Conservation (phyloP, 2,797 vertebrate genomes). For the Periophthalmus magnuspinnatus region DNA sequence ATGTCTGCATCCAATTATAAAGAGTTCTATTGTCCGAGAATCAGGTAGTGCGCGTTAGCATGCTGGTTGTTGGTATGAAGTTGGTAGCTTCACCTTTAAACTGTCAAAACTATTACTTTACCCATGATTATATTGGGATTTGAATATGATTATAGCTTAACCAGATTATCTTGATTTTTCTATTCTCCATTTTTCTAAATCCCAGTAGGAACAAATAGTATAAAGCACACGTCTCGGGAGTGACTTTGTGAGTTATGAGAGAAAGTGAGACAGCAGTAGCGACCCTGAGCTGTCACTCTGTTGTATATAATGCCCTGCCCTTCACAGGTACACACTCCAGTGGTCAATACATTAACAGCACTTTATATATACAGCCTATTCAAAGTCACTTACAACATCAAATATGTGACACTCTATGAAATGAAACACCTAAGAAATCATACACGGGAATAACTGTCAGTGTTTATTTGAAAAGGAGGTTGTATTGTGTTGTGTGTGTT, state of each 20-base stretch:
- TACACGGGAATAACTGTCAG: no score
- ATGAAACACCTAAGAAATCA: neutral
- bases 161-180: neutral
- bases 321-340: neutral
- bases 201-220: neutral
- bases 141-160: neutral
- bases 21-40: no score
- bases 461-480: no score
- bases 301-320: conserved; percentile 3
- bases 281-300: conserved; percentile 3
- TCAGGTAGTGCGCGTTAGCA: no score
- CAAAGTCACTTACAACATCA: conserved; percentile 3
- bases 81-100: no score
- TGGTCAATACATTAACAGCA: neutral
- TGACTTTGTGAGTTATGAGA: conserved; percentile 7
- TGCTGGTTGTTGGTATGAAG: no score
- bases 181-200: neutral
- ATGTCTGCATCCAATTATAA: no score
- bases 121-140: neutral
- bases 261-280: neutral
- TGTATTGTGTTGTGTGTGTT: no score
- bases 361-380: neutral
- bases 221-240: neutral
- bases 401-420: neutral
- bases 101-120: no score